Conservation (phyloP, 2,113 vertebrate species). For the Eulemur rufifrons region DNA sequence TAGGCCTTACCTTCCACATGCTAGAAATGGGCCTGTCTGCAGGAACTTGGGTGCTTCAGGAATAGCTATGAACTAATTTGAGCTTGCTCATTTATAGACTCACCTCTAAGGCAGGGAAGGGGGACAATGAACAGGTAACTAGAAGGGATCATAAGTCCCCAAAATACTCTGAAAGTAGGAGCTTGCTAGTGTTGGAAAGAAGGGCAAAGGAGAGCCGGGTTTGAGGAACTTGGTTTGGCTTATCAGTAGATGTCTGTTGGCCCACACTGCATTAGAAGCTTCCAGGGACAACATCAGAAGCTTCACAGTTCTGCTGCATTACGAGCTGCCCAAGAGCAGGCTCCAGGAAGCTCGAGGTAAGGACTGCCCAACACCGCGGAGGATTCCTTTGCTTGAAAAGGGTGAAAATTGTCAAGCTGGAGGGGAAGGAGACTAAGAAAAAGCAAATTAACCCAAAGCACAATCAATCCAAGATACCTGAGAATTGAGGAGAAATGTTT, state of each 20-base stretch:
- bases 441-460: not conserved
- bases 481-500: not conserved
- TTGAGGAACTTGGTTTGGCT: not conserved
- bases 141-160: not conserved
- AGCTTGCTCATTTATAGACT: not conserved
- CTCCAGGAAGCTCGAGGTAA: not conserved
- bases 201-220: not conserved
- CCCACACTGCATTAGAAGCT: not conserved
- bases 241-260: not conserved
- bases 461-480: not conserved
- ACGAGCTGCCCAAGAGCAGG: not conserved
- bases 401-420: not conserved
- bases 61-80: not conserved
- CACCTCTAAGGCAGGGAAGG: no score
- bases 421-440: not conserved
- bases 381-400: not conserved
- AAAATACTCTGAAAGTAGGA: not conserved
- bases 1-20: not conserved
- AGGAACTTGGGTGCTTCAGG: not conserved
- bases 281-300: not conserved
- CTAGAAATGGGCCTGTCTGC: not conserved
- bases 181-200: not conserved
- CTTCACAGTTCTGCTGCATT: not conserved
- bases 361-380: not conserved
- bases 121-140: not conserved